Conservation (phyloP, 2,888 invertebrate genomes). For the Acrobasis suavella region DNA sequence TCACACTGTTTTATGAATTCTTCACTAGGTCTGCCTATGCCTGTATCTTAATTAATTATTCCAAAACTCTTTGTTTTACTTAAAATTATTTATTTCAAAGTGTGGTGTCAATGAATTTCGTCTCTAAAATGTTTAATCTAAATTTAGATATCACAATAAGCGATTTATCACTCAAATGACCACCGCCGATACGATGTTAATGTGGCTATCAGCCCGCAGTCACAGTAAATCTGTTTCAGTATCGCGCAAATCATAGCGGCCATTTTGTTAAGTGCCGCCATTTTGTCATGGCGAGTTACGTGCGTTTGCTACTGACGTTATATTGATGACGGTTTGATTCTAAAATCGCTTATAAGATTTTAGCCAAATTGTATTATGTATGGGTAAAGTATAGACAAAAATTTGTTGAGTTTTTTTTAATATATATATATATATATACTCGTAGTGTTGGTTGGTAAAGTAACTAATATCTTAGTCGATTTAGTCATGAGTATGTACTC, state of each 20-base stretch:
- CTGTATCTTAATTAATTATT: no score
- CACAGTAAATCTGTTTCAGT: conserved; percentile 43
- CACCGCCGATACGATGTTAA: conserved; percentile 39
- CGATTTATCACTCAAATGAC: conserved; percentile 35
- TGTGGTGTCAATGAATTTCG: neutral
- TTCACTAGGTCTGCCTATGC: no score
- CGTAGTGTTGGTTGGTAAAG: no score
- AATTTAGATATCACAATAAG: neutral
- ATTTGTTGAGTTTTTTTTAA: no score
- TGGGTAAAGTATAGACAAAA: no score
- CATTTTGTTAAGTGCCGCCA: conserved; percentile 32
- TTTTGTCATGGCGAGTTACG: conserved; percentile 31
- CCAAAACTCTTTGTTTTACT: no score
- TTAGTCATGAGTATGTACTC: no score
- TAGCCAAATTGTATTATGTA: no score
- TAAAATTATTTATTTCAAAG: neutral
- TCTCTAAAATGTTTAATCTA: neutral
- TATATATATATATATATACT: no score
- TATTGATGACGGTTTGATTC: neutral
- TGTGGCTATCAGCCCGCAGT: conserved; percentile 42
- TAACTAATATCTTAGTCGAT: no score
- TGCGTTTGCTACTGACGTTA: conserved; percentile 10
- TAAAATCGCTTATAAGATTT: no score
- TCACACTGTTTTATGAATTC: no score
- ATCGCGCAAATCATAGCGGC: conserved; percentile 38